Conservation (phyloP, 2,113 vertebrate genomes). For the Colistium nudipinnis region DNA sequence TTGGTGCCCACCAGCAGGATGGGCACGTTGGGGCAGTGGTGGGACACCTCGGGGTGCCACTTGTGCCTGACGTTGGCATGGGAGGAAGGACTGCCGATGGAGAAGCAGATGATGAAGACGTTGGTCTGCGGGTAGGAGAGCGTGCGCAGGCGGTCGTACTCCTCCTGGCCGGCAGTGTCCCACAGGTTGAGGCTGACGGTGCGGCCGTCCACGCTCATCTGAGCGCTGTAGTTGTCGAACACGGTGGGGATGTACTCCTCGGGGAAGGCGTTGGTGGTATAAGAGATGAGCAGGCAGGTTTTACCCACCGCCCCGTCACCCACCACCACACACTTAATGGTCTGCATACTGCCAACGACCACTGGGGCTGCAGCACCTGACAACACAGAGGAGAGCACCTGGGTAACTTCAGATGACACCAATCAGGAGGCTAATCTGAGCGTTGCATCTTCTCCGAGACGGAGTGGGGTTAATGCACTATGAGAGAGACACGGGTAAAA, state of each 20-base stretch:
- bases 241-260: conserved; percentile 96
- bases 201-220: conserved; percentile 94
- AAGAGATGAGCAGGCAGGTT: conserved; percentile 95
- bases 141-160: conserved; percentile 91
- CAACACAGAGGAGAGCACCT: conserved; percentile 40
- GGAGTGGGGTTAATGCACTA: accelerated
- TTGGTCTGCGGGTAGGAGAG: conserved; percentile 94
- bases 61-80: conserved; percentile 94
- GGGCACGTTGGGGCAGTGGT: conserved; percentile 93
- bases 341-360: conserved; percentile 92
- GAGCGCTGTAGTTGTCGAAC: conserved; percentile 95
- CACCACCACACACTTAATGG: conserved; percentile 95
- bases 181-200: conserved; percentile 93
- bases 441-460: not conserved
- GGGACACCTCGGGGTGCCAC: conserved; percentile 94
- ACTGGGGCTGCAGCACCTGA: conserved; percentile 81
- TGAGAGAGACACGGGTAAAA: not conserved
- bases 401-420: conserved; percentile 8
- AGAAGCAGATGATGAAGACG: conserved; percentile 95
- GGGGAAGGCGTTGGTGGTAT: conserved; percentile 93
- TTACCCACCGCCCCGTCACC: conserved; percentile 96
- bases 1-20: conserved; percentile 93
- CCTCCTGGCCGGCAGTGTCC: conserved; percentile 96
- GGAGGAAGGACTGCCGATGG: conserved; percentile 91
- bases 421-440: not conserved